phyloP scores from a whole-genome alignment of 2,888 invertebrate genomes.

The Phengaris alcon region DNA sequence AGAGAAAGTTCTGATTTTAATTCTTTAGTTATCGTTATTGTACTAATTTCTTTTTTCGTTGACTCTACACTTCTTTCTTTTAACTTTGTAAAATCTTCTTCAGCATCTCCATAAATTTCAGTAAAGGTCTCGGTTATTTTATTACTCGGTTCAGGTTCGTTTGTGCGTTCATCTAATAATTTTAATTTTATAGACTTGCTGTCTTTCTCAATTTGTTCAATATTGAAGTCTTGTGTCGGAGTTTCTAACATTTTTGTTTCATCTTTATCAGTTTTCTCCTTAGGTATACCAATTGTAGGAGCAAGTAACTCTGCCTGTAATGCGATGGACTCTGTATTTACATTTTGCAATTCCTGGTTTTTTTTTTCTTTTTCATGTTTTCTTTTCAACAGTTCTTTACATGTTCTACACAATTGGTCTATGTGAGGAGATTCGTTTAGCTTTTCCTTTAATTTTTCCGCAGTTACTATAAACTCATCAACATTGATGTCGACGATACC shows the following conservation, averaged over 20 bases:
- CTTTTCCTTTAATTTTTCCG: conserved; percentile 3
- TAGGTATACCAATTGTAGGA: background rate
- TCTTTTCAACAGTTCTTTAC: background rate
- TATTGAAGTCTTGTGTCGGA: background rate
- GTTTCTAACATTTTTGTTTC: background rate
- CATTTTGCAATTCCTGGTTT: background rate
- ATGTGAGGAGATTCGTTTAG: background rate
- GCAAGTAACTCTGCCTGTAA: background rate
- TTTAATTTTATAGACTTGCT: background rate
- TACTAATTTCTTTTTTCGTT: background rate
- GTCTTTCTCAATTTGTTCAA: background rate
- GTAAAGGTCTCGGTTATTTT: background rate
- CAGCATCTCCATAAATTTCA: background rate
- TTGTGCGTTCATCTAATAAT: background rate
- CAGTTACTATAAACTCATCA: conserved; percentile 17
- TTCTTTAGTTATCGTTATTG: conserved; percentile 9
- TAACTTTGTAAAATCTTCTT: background rate
- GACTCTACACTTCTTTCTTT: background rate
- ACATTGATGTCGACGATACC: conserved; percentile 34
- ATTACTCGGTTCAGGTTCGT: no score
- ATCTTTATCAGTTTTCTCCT: background rate
- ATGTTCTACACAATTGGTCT: conserved; percentile 8
- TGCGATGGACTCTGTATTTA: background rate
- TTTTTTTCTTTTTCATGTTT: background rate
- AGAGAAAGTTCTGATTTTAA: background rate